A percentile compares a stretch with the other conserved stretches of the same genome.
Evolutionary conservation across 2,888 invertebrate genomes (phyloP).

Genomic region (Amiota mariae): DNA sequence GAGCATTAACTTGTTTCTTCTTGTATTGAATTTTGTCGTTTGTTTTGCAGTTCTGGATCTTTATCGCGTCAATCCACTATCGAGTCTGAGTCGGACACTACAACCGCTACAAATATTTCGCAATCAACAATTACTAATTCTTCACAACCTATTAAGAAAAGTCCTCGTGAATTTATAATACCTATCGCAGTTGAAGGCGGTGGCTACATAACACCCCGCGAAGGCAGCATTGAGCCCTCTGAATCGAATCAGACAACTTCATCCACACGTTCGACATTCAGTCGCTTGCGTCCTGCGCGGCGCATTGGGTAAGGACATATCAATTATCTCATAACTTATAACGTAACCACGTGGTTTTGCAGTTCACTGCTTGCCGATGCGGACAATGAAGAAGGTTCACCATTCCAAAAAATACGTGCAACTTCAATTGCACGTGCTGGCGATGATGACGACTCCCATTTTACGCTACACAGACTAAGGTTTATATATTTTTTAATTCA

Average conservation of each 20-base stretch:
- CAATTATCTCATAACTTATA: not conserved
- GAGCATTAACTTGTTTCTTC: no score
- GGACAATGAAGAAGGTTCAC: conserved; percentile 81
- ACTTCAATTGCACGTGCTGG: conserved; percentile 77
- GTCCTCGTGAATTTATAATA: conserved; percentile 92
- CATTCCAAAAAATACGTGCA: conserved; percentile 77
- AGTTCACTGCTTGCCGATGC: conserved; percentile 81
- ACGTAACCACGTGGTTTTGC: conserved; percentile 45
- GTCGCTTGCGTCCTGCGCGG: conserved; percentile 75
- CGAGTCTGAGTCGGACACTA: conserved; percentile 82
- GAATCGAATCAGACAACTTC: conserved; percentile 78
- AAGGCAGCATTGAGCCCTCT: conserved; percentile 84
- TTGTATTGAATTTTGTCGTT: no score
- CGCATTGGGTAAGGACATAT: conserved; percentile 78
- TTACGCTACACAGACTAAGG: conserved; percentile 81
- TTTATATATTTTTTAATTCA: conserved; percentile 51
- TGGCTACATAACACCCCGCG: conserved; percentile 80
- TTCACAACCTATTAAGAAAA: conserved; percentile 86
- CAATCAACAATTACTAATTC: conserved; percentile 77
- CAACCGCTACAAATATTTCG: conserved; percentile 69
- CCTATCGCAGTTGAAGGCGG: conserved; percentile 95
- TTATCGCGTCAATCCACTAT: conserved; percentile 78
- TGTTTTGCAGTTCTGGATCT: conserved; percentile 63
- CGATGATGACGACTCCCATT: conserved; percentile 76
- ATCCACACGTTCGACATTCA: conserved; percentile 75